Base-by-base conservation (phyloP, 1,140 invertebrate species). In the Dolichoris vasculosae region DNA sequence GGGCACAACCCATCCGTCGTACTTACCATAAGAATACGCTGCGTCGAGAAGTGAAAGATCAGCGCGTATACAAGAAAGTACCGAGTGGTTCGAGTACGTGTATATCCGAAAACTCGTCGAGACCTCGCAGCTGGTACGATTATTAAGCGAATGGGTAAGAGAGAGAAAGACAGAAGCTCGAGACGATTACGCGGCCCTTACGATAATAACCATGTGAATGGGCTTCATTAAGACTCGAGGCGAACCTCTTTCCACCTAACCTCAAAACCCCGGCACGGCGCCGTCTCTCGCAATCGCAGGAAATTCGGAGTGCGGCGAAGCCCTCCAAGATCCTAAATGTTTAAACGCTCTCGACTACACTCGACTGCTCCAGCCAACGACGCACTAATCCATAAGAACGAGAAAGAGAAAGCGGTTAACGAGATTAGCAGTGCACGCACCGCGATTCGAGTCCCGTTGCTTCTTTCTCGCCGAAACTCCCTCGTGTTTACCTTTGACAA, bases 171-270 rank as follows among this genome's bases (percentile, higher is more conserved):
- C 38, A 26, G 71, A 59, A 46, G 26, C 26, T 40, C 84, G 88
- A 92, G 91, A 91, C 91, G 91, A 92, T 92, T 92, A 91, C 90
- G 89, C 87, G 89, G 90, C 92, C 88, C 88, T 90, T 88, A 89
- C 90, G 90, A 92, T 92, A 92, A 92, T 92, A 89, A 91, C 88
- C 88, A 88, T 87, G 90, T 92, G 92, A 93, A 93, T 92, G 91
- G 92, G 90, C 91, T 91, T 93, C 92, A 92, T 93, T 93, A 93
- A 92, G 90, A 90, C 90, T 89, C 87, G 88, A 88, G 86, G 87
- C 87, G 87, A 85, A 79, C 86, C 87, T 86, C 83, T 73, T 59
- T 73, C 76, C 67, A 48, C 26, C 55, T 78, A 51, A 48, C 80
- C 63, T 71, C 75, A 67, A 78, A 77, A 77, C 23, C 82, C 30